Evolutionary conservation across 2,888 invertebrate genomes (phyloP).

Genomic region (Sthenelais limicola): DNA sequence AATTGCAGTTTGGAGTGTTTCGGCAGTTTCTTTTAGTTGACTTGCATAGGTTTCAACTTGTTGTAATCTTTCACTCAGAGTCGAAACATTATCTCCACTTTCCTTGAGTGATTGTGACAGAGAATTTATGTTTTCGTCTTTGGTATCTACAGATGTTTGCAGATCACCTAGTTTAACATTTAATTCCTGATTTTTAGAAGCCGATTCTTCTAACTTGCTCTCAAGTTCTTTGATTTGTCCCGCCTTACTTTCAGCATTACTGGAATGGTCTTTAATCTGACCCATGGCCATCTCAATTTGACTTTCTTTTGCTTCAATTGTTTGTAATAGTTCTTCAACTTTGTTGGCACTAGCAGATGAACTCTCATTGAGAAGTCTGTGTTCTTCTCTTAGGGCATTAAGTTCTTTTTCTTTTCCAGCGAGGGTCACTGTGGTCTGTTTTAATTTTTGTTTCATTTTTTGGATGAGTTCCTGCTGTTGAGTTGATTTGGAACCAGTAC

Average conservation of each 20-base stretch:
- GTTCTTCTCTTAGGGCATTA: background rate
- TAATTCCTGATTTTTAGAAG: background rate
- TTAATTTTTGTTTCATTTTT: constrained; percentile 25
- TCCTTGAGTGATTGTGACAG: background rate
- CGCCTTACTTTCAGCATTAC: constrained; percentile 2
- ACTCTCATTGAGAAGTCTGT: background rate
- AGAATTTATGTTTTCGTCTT: constrained; percentile 13
- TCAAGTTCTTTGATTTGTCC: background rate
- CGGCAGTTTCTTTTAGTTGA: constrained; percentile 26
- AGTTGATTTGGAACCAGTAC: no score
- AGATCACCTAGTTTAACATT: constrained; percentile 10
- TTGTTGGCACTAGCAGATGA: background rate
- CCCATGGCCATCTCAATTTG: constrained; percentile 4
- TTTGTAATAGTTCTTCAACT: constrained; percentile 6
- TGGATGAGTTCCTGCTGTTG: constrained; percentile 26
- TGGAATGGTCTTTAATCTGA: background rate
- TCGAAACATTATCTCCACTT: constrained; percentile 8
- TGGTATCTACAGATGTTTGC: background rate
- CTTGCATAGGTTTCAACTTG: constrained; percentile 8
- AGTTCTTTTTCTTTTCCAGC: background rate
- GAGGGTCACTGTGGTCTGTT: background rate
- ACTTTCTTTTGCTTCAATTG: constrained; percentile 23
- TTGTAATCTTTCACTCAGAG: background rate
- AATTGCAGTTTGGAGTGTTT: constrained; percentile 23
- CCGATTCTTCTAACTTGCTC: background rate